These are phyloP conservation scores for Crotalus viridis DNA, from an alignment of 2,113 vertebrate species.

Conservation along the genomic window DNA sequence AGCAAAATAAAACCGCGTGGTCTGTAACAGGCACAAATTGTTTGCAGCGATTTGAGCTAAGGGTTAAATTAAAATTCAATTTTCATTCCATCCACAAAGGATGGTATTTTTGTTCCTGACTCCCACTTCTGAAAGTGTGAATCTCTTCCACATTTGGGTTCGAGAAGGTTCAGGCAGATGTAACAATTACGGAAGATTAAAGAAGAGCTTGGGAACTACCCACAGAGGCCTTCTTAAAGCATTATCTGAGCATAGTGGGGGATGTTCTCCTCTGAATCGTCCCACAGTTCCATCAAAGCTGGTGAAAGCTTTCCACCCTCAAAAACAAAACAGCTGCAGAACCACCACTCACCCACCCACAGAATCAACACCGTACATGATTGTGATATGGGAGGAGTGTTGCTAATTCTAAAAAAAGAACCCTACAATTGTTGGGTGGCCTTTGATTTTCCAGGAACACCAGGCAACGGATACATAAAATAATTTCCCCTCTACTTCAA, in stretches of 20 bases:
- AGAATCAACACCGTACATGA: not conserved
- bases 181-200: not conserved
- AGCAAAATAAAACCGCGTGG: not conserved
- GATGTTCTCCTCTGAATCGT: not conserved
- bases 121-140: not conserved
- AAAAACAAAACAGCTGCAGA: not conserved
- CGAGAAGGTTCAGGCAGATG: not conserved
- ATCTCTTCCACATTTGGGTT: not conserved
- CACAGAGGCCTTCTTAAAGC: not conserved
- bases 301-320: not conserved
- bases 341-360: not conserved
- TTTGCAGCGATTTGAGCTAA: not conserved
- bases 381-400: not conserved
- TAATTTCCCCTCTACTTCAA: no score
- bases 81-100: not conserved
- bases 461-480: not conserved
- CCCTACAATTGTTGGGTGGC: no score
- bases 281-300: not conserved
- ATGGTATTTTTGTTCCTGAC: not conserved
- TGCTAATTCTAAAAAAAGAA: not conserved
- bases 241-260: not conserved
- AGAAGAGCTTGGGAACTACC: not conserved
- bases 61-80: not conserved
- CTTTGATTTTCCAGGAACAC: not conserved
- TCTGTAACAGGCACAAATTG: not conserved